Percentiles rank a stretch among this genome's conserved stretches.
These are phyloP conservation scores for Papilio dardanus DNA, from an alignment of 1,140 invertebrate species.

Conservation along the genomic window DNA sequence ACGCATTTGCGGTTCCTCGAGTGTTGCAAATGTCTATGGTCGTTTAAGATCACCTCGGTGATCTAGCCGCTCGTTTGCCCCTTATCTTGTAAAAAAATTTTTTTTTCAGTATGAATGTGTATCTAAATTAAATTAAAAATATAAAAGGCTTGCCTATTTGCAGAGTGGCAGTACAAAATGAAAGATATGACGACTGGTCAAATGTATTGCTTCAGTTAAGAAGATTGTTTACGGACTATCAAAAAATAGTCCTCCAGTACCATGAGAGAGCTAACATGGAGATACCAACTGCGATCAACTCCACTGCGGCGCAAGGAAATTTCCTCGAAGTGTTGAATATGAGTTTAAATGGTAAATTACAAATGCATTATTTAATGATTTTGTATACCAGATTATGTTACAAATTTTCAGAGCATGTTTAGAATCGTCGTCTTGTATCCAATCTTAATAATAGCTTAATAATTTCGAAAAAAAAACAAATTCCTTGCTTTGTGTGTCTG, in stretches of 20 bases:
- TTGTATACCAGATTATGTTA: background rate
- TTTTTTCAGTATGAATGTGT: no score
- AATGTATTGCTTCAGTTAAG: slow-evolving; percentile 93
- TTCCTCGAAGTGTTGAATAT: slow-evolving; percentile 99
- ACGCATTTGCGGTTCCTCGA: no score
- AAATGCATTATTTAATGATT: no score
- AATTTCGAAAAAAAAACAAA: no score
- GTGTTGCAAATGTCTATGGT: no score
- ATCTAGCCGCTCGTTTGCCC: no score
- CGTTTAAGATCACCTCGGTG: no score
- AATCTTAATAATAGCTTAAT: no score
- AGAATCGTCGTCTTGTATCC: no score
- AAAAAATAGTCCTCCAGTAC: slow-evolving; percentile 93
- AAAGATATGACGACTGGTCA: slow-evolving; percentile 98
- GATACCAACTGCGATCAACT: slow-evolving; percentile 94
- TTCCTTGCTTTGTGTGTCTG: background rate
- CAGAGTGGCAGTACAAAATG: slow-evolving; percentile 98
- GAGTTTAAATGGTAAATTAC: slow-evolving; percentile 95
- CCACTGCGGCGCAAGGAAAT: slow-evolving; percentile 97
- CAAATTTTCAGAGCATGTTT: no score
- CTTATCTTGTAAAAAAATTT: no score
- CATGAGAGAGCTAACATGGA: slow-evolving; percentile 88
- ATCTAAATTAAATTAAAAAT: background rate
- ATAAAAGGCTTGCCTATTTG: slow-evolving; percentile 46
- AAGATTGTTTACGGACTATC: slow-evolving; percentile 95